Base-by-base conservation (phyloP, 2,113 vertebrate genomes). In the Sus scrofa region DNA sequence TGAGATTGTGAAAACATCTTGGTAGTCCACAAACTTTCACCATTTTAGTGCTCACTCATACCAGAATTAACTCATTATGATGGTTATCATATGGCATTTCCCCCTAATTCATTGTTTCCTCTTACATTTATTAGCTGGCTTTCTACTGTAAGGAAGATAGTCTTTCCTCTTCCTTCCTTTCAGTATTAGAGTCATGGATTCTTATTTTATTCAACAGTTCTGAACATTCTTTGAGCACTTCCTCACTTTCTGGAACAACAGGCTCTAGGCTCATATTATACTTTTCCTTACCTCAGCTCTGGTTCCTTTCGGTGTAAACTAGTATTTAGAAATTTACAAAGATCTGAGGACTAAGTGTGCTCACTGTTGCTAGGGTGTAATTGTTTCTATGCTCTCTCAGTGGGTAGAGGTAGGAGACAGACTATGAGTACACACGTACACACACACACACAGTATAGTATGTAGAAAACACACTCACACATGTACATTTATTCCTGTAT, bases 311-410 rank as follows among this genome's bases (percentile, higher is more conserved):
- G 52, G 22, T 6, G 68, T 67, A 75, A 89, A 50, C 10, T 75
- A 79, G 22, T 34, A 75, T 75, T 89, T 50, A 75, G 50, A 89
- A 83, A 44, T 44, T 44, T 44, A 75, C 50, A 84, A 89, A 94
- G 14, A 32, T 70, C 63, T 94, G 67, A 34, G 77, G 54, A 27
- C 27, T 26, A 89, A 37, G 60, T 85, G 18, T 67, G 62, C 12
- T 20, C 32, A 32, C 6, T 56, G 30, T 34, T 75, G 50, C 78
- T 63, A 39, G 50, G 37, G 37, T 24, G 5, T 52, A 77, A 84
- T 24, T 67, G 39, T 65, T 78, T 89, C 71, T 52, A 24, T 14
- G 71, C 32, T 74, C 22, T 75, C 63, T 93, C 54, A 71, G 37
- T 71, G 81, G 60, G 54, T n/a, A 70, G 54, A 78, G 63, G 32